These are phyloP conservation scores for Mycteria americana DNA, from an alignment of 2,797 vertebrate genomes.

Conservation along the genomic window DNA sequence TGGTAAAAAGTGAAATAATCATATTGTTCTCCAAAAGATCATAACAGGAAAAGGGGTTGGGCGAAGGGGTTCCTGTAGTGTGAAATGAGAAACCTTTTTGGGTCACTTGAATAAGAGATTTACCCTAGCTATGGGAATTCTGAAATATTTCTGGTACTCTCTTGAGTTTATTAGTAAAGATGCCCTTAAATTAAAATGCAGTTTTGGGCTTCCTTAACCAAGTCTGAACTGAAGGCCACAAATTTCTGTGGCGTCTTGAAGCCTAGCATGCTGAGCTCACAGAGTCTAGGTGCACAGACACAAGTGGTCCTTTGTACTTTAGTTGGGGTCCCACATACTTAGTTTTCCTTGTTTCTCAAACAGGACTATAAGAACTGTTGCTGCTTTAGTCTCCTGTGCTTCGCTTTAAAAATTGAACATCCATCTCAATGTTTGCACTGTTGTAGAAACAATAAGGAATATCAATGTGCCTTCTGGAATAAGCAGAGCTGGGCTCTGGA, in stretches of 20 bases:
- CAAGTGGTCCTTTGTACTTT: not conserved
- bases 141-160: not conserved
- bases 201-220: not conserved
- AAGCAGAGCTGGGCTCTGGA: not conserved
- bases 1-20: not conserved
- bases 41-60: not conserved
- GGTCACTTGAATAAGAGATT: not conserved
- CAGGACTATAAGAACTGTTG: not conserved
- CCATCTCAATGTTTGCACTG: not conserved
- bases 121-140: not conserved
- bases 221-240: not conserved
- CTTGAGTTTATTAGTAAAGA: not conserved
- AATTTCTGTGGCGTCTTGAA: not conserved
- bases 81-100: not conserved
- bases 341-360: not conserved
- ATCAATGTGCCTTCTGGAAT: not conserved
- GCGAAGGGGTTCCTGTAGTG: not conserved
- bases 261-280: not conserved
- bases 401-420: not conserved
- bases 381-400: not conserved
- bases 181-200: not conserved
- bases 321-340: not conserved
- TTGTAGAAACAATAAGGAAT: not conserved
- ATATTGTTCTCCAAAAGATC: not conserved
- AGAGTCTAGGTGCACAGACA: not conserved